Evolutionary conservation across 2,113 vertebrate genomes (phyloP), one percentile per base, ranked within the genome.

Genomic region (Xerus inauris): DNA sequence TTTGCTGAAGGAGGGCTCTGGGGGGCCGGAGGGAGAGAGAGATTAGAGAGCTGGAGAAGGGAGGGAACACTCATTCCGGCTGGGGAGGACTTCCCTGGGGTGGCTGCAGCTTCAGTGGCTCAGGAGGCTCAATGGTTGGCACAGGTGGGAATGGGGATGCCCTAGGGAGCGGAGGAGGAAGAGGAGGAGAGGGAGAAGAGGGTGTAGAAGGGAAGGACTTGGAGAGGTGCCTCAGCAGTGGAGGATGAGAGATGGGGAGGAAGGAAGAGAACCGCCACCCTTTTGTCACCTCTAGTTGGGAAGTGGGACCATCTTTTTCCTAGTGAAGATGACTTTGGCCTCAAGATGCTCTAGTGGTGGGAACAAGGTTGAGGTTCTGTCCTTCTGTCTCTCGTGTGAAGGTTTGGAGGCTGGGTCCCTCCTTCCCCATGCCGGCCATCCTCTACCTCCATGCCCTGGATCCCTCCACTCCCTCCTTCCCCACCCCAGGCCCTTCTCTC

Each of bases 1-100:
- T 98, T 99, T 99, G 98, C 99, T 99, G 98, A 99, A 99, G 98
- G 99, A 99, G 16, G 99, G 99, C 95, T 99, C 99, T 99, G 96
- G 0, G 32, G 97, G 94, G 77, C 35, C 65, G 24, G 91, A 87
- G 79, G 86, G 72, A 91, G 94, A 94, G 42, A 51, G 51, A 47
- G 75, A 40, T 95, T 45, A 97, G 94, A 72, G 79, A 75, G 54
- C 5, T 24, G 3, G n/a, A 7, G 40, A 2, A 42, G 49, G 77
- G 35, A 49, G 32, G 65, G 62, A 47, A 57, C 12, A 1, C 12
- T 76, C n/a, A 5, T 16, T 22, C 0, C 45, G 2, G 38, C 45
- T 11, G 91, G 81, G 35, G n/a, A 26, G 24, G 38, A 3, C 69
- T 73, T 30, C 77, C 30, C 14, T 26, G 81, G 62, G 87, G 40